Evolutionary conservation across 2,113 vertebrate genomes (phyloP), one percentile per base, ranked within the genome.

Genomic region (Turdus rufiventris): DNA sequence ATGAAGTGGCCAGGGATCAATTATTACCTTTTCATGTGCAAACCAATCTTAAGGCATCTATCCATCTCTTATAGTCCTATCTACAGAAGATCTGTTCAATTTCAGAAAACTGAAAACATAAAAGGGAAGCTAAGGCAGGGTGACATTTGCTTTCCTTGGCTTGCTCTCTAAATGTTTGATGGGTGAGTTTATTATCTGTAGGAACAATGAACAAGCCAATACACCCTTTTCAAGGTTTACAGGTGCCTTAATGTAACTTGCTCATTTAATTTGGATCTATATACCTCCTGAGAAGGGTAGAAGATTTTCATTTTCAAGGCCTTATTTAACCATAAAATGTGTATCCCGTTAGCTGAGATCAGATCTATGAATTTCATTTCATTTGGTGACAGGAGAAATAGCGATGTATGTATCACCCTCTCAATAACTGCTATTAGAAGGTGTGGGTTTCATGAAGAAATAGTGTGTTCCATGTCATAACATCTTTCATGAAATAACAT

Each of bases 291-390:
- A 91, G 90, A 91, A 94, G 61, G 66, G 65, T 89, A 95, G 82
- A 96, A 91, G 67, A 96, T 77, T 96, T 91, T 97, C 79, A 93
- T 71, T 96, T 95, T 90, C 92, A 94, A 93, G 93, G 85, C 68
- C 83, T 92, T 95, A 84, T 93, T 94, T 94, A 93, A 66, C 92
- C 72, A 86, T 91, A 95, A 96, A 95, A 90, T 1, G 66, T 78
- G 92, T 86, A 75, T 91, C 65, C 67, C 0, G 4, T 94, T 94
- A 92, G 73, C 79, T 93, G 84, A 84, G 61, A 90, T 75, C 60
- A 72, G 63, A 89, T 90, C 82, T 93, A 83, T 95, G 93, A 95
- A 96, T 90, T 96, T 90, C 38, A 93, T 91, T 96, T 93, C 85
- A 88, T 79, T 94, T 91, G 62, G 80, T 89, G 93, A 91, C 87